A percentile compares a stretch with the other conserved stretches of the same genome.
Conservation (phyloP, 1,140 invertebrate genomes). For the Mactra quadrangularis region DNA sequence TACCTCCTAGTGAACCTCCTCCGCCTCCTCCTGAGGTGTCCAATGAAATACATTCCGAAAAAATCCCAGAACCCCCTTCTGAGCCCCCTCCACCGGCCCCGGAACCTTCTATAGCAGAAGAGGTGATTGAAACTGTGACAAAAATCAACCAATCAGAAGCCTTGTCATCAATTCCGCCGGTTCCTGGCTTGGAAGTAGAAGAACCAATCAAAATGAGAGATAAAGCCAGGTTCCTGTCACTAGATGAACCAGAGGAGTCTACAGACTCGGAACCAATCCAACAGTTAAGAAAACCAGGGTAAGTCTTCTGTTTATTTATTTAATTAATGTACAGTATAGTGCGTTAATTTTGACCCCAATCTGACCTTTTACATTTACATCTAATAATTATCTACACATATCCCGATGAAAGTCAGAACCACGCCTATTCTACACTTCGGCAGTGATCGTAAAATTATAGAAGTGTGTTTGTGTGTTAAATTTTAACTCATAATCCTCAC, state of each 20-base stretch:
- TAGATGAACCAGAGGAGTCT: constrained; percentile 54
- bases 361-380: no score
- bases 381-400: no score
- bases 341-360: no score
- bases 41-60: neutral
- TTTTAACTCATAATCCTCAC: no score
- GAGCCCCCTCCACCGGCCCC: constrained; percentile 27
- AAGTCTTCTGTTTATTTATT: no score
- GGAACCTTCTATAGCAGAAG: neutral
- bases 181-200: neutral
- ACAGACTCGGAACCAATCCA: constrained; percentile 27
- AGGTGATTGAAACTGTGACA: constrained; percentile 9
- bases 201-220: neutral
- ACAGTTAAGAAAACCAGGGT: constrained; percentile 21
- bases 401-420: no score
- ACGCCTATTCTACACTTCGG: no score
- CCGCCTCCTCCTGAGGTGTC: constrained; percentile 30
- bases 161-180: constrained; percentile 11
- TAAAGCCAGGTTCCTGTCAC: constrained; percentile 35
- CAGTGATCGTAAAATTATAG: no score
- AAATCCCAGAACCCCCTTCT: neutral
- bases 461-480: no score
- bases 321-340: no score
- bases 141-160: neutral
- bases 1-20: constrained; percentile 24